Conservation (phyloP, 2,797 vertebrate species). For the Pseudochromis fuscus region DNA sequence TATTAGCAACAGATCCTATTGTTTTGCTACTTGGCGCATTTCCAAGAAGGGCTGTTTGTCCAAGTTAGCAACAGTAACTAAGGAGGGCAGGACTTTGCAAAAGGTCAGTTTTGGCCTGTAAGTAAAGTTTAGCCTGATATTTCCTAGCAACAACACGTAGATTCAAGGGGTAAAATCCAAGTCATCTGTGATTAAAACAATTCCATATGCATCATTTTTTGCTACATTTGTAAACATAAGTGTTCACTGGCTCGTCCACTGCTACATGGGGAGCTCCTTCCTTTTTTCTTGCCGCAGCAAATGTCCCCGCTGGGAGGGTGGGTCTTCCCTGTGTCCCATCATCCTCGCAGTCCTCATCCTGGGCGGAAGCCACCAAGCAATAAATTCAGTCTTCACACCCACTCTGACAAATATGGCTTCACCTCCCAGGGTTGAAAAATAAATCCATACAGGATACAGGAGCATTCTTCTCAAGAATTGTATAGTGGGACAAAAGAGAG, state of each 20-base stretch:
- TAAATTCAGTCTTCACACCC: slow-evolving; percentile 90
- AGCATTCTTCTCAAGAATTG: slow-evolving; percentile 65
- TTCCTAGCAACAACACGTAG: slow-evolving; percentile 30
- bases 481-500: slow-evolving; percentile 41
- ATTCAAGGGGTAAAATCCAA: slow-evolving; percentile 20
- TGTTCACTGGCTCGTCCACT: slow-evolving; percentile 59
- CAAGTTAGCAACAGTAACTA: slow-evolving; percentile 69
- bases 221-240: slow-evolving; percentile 28
- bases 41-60: slow-evolving; percentile 73
- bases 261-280: slow-evolving; percentile 69
- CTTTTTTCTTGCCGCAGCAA: slow-evolving; percentile 76
- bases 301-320: slow-evolving; percentile 77
- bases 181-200: slow-evolving; percentile 32
- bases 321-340: slow-evolving; percentile 84
- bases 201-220: slow-evolving; percentile 25
- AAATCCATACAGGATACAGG: slow-evolving; percentile 76
- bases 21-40: slow-evolving; percentile 72
- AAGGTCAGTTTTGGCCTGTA: slow-evolving; percentile 31
- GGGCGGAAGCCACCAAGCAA: slow-evolving; percentile 87
- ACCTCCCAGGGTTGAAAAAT: slow-evolving; percentile 80
- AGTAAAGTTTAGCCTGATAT: slow-evolving; percentile 43
- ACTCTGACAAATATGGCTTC: slow-evolving; percentile 85
- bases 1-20: slow-evolving; percentile 75
- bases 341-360: slow-evolving; percentile 81
- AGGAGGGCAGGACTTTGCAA: slow-evolving; percentile 29